Evolutionary conservation across 1,140 invertebrate genomes (phyloP), one percentile per base, ranked within the genome.

Genomic region (Dysdera silvatica): DNA sequence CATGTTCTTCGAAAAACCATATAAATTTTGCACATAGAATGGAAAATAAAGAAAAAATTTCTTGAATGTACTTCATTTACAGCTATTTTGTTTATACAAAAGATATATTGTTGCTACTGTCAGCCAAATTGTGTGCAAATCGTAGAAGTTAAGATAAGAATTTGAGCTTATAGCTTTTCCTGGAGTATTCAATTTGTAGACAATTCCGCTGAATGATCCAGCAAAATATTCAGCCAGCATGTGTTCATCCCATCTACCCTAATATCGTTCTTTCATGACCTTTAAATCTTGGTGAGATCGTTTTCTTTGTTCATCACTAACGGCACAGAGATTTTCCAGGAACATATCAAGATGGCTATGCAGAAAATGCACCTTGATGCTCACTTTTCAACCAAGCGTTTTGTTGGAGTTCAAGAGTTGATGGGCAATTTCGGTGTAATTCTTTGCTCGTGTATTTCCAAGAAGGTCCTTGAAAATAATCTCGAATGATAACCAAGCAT

Each of bases 211-310:
- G n/a, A n/a, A n/a, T n/a, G n/a, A n/a, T n/a, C n/a, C n/a, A n/a
- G n/a, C n/a, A 43, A 63, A 69, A 55, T 67, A 65, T 51, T 69
- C 70, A 43, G 55, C 60, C 54, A 68, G 51, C 65, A 67, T 71
- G 43, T 55, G 20, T 56, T 20, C 18, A 59, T 66, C 59, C 63
- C 65, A 66, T 55, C 48, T 53, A 29, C 67, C 71, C 47, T 68
- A 65, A 51, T 69, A 71, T 18, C 65, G 16, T 40, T 58, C 35
- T 55, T 73, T 66, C 57, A 67, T 52, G 4, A 37, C 26, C n/a
- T 28, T 18, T 14, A 68, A 56, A 64, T 77, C 75, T 69, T 76
- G 73, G 66, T 77, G 74, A 57, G 78, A 74, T 23, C 67, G 56
- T 47, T 75, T 70, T 26, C 67, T 66, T 33, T 71, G 69, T 56